Evolutionary conservation across 2,888 invertebrate species (phyloP), one percentile per base, ranked within the genome.

Genomic region (Allygus modestus): DNA sequence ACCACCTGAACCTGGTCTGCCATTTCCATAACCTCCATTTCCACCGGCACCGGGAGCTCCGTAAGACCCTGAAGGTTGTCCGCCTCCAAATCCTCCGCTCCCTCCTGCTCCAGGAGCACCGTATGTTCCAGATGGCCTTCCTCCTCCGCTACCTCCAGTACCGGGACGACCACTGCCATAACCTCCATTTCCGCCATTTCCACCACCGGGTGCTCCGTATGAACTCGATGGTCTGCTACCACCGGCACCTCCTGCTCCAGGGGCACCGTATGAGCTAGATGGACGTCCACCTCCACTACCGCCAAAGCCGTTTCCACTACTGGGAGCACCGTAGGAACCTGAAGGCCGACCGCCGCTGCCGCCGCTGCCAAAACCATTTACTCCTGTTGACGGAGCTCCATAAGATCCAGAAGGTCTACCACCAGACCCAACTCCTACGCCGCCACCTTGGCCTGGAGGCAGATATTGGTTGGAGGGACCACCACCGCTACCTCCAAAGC

Each of bases 391-490:
- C 41, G 84, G 84, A 41, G 73, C 81, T 20, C 84, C 84, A n/a
- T 84, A 84, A 23, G 81, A 81, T 23, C 81, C 46, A 20, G 84
- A 84, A 26, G 84, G 84, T 17, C 84, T 69, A 31, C 84, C 84
- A 23, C 84, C 84, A 9, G 46, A 20, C 5, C 81, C 84, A 31
- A 61, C 84, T 26, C 71, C 51, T 31, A 43, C 65, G 5, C 43
- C 65, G 1, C 84, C 77, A 20, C 79, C 79, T 71, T 69, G 69
- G 0, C 54, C 58, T 20, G 84, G 84, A 17, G 81, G 81, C 0
- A 81, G 71, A 23, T 84, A 84, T 54, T 71, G 51, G 73, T 71
- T 71, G 20, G 82, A 71, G 9, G 82, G 37, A 12, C 65, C 54
- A 31, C 33, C 20, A 23, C 61, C 82, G 11, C 69, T 37, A 12